A percentile compares a stretch with the other conserved stretches of the same genome.
Conservation (phyloP, 2,797 vertebrate genomes). For the Manis pentadactyla region DNA sequence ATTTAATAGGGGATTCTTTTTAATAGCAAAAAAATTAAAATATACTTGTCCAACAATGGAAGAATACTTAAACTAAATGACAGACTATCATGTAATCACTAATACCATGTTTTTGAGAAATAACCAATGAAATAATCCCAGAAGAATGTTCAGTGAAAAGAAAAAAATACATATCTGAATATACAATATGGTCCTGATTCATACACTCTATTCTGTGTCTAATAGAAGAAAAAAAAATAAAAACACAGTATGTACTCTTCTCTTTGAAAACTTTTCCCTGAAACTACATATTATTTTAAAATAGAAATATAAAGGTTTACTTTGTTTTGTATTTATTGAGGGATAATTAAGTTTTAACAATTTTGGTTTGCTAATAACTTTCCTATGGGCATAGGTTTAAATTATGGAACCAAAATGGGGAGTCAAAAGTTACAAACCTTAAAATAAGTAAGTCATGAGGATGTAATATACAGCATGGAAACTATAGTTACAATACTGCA, state of each 20-base stretch:
- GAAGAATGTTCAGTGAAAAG: background rate
- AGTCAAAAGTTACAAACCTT: background rate
- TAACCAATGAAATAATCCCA: background rate
- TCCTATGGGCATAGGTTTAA: background rate
- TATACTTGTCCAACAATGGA: background rate
- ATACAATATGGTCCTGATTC: background rate
- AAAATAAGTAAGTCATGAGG: background rate
- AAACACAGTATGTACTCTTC: background rate
- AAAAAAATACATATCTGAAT: background rate
- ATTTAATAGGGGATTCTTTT: background rate
- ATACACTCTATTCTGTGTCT: background rate
- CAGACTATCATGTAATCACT: background rate
- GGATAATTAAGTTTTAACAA: slow-evolving; percentile 52
- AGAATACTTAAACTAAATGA: slow-evolving; percentile 17
- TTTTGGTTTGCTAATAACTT: slow-evolving; percentile 55
- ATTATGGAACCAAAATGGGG: background rate
- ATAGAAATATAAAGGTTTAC: slow-evolving; percentile 9
- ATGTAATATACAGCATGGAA: background rate
- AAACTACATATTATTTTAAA: slow-evolving; percentile 17
- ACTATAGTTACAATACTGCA: background rate
- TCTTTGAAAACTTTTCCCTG: background rate
- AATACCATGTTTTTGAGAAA: background rate
- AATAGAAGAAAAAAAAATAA: background rate
- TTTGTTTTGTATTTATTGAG: slow-evolving; percentile 40
- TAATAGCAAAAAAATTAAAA: slow-evolving; percentile 8